phyloP scores from a whole-genome alignment of 2,797 vertebrate genomes.

The Hydrolagus colliei region DNA sequence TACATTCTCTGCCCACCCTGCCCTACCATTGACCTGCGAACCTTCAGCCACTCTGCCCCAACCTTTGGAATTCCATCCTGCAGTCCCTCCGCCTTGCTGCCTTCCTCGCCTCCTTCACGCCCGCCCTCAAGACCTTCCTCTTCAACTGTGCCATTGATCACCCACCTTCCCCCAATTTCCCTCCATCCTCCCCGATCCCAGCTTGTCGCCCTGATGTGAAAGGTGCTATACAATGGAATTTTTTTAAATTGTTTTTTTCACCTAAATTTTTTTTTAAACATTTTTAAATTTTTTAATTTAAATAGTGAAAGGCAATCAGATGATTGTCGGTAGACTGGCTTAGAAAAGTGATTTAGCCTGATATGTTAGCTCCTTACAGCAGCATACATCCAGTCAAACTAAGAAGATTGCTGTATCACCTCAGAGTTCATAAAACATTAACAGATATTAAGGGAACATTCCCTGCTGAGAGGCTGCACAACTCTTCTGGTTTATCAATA shows the following conservation, averaged over 20 bases:
- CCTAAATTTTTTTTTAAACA: neutral
- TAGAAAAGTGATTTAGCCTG: neutral
- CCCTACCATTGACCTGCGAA: no score
- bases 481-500: neutral
- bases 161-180: no score
- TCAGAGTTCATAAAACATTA: neutral
- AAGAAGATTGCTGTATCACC: neutral
- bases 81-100: no score
- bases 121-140: no score
- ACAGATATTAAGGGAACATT: neutral
- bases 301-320: neutral
- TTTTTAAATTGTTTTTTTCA: neutral
- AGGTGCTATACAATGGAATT: neutral
- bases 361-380: neutral
- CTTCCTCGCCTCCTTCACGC: no score
- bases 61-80: no score
- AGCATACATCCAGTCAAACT: neutral
- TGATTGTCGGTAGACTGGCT: neutral
- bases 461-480: neutral
- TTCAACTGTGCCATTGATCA: no score
- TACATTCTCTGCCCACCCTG: no score
- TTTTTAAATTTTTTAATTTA: neutral
- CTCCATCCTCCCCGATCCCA: no score
- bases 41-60: no score
- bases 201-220: no score